These are phyloP conservation scores for Rhineura floridana DNA, from an alignment of 2,113 vertebrate species.

Conservation along the genomic window DNA sequence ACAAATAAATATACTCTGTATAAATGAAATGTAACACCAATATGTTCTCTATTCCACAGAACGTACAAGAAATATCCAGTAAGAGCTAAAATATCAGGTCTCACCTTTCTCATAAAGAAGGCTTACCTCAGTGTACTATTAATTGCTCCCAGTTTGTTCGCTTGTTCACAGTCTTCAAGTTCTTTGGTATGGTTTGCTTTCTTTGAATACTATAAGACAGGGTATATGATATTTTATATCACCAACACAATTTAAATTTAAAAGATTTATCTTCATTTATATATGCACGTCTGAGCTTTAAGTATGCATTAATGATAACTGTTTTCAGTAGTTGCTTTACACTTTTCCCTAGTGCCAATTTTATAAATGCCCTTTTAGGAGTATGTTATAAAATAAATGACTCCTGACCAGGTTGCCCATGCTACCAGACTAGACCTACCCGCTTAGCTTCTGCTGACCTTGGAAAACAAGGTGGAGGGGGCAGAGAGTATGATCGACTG, in stretches of 20 bases:
- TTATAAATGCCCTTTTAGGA: background rate
- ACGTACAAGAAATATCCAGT: background rate
- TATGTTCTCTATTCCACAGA: background rate
- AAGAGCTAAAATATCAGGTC: background rate
- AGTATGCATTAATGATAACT: background rate
- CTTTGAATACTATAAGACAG: slow-evolving; percentile 84
- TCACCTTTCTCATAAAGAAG: background rate
- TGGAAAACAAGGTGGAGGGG: background rate
- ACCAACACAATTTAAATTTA: too few relatives aligned
- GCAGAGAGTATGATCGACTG: background rate
- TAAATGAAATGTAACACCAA: background rate
- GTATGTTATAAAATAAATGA: background rate
- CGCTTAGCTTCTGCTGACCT: background rate
- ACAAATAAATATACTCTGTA: background rate
- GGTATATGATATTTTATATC: background rate
- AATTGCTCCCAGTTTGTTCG: slow-evolving; percentile 90
- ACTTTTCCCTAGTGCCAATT: background rate
- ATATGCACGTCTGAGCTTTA: background rate
- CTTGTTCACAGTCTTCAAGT: slow-evolving; percentile 89
- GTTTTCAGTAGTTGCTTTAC: background rate
- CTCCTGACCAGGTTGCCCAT: background rate
- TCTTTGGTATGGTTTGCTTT: slow-evolving; percentile 77
- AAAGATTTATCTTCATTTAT: too few relatives aligned
- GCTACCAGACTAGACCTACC: background rate
- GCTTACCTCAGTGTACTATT: slow-evolving; percentile 92